Conservation (phyloP, 2,888 invertebrate species). For the Gastracanthus pulcherrimus region DNA sequence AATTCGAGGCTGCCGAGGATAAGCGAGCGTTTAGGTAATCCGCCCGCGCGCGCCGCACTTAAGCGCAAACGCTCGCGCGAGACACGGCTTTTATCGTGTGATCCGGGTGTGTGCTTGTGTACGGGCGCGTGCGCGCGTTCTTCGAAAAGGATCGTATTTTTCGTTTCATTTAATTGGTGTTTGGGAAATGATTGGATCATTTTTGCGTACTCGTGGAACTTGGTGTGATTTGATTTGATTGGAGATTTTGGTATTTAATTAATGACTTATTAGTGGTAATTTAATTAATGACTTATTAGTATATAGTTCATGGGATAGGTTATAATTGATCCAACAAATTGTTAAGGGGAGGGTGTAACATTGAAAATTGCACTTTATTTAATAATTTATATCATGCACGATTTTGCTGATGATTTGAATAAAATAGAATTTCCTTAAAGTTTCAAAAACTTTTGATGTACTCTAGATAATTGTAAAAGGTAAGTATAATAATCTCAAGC, state of each 20-base stretch:
- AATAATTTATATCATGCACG: too few relatives aligned
- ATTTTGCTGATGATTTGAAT: too few relatives aligned
- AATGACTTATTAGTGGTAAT: neutral
- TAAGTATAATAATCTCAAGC: too few relatives aligned
- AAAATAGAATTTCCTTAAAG: too few relatives aligned
- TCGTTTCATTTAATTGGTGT: slow-evolving; percentile 15
- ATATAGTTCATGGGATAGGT: neutral
- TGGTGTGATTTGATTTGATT: neutral
- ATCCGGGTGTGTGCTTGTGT: neutral
- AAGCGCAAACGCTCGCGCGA: neutral
- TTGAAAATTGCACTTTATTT: too few relatives aligned
- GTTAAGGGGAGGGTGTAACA: too few relatives aligned
- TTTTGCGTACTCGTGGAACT: neutral
- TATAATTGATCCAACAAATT: too few relatives aligned
- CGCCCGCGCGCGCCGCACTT: neutral
- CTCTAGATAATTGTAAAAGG: too few relatives aligned
- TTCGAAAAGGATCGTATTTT: neutral
- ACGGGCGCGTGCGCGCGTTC: neutral
- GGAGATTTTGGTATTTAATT: neutral
- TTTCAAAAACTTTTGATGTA: too few relatives aligned
- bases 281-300: neutral
- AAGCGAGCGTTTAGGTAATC: slow-evolving; percentile 27
- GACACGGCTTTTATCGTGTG: slow-evolving; percentile 30
- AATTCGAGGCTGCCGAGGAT: slow-evolving; percentile 35
- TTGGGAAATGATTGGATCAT: neutral